Conservation (phyloP, 2,797 vertebrate genomes). For the Neoniphon sammara region DNA sequence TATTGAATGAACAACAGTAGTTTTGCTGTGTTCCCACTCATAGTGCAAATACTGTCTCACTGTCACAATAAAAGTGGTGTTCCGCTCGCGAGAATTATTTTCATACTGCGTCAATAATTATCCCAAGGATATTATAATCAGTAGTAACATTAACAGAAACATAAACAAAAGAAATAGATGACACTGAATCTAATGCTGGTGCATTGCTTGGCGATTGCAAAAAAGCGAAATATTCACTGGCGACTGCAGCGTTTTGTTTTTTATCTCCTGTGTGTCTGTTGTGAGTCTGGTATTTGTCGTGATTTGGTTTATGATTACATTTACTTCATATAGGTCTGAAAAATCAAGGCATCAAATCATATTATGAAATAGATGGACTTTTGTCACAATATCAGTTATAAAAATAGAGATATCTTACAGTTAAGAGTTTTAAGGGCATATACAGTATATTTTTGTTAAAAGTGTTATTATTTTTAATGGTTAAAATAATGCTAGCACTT, state of each 20-base stretch:
- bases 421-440: slow-evolving; percentile 78
- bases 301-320: slow-evolving; percentile 34
- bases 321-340: slow-evolving; percentile 49
- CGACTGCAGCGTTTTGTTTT: slow-evolving; percentile 17
- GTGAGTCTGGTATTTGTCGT: slow-evolving; percentile 8
- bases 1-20: slow-evolving; percentile 51
- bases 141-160: slow-evolving; percentile 27
- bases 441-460: slow-evolving; percentile 74
- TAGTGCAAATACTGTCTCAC: slow-evolving; percentile 68
- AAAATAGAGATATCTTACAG: slow-evolving; percentile 88
- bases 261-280: slow-evolving; percentile 36
- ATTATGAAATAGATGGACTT: slow-evolving; percentile 72
- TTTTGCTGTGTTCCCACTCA: slow-evolving; percentile 61
- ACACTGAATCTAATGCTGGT: slow-evolving; percentile 71
- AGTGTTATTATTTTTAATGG: slow-evolving; percentile 65
- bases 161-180: slow-evolving; percentile 45
- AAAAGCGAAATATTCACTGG: slow-evolving; percentile 39
- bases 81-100: slow-evolving; percentile 15
- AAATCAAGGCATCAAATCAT: slow-evolving; percentile 75
- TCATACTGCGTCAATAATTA: slow-evolving; percentile 33
- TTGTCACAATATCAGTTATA: slow-evolving; percentile 83
- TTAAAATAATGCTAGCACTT: slow-evolving; percentile 71
- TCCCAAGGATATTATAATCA: slow-evolving; percentile 23
- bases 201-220: slow-evolving; percentile 51
- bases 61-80: slow-evolving; percentile 36